These are phyloP conservation scores for Erebia aethiops DNA, from an alignment of 2,888 invertebrate species.

Conservation along the genomic window DNA sequence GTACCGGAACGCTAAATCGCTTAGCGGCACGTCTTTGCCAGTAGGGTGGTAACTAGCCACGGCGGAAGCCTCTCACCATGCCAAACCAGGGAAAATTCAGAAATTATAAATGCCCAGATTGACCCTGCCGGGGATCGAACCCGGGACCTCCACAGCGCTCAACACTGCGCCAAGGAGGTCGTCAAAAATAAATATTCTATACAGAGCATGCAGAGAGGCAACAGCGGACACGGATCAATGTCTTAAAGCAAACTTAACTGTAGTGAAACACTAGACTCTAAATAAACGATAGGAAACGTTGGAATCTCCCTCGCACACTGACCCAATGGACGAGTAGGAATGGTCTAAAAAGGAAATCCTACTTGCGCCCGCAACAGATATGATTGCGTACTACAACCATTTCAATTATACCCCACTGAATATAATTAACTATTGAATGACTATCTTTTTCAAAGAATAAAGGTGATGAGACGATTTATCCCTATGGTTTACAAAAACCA, in stretches of 20 bases:
- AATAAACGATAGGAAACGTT: slow-evolving; percentile 37
- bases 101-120: too few species aligned
- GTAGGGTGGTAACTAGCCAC: too few species aligned
- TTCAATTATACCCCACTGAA: slow-evolving; percentile 47
- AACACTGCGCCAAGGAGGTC: too few species aligned
- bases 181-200: too few species aligned
- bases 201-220: not conserved
- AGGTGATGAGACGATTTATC: not conserved
- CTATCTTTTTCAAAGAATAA: not conserved
- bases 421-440: slow-evolving; percentile 40
- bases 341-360: slow-evolving; percentile 82
- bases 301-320: slow-evolving; percentile 65
- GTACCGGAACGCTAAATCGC: too few species aligned
- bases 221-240: not conserved
- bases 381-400: slow-evolving; percentile 59
- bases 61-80: too few species aligned
- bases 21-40: too few species aligned
- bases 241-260: slow-evolving; percentile 2
- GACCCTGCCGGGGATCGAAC: too few species aligned
- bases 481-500: not conserved
- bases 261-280: slow-evolving; percentile 6
- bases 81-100: too few species aligned
- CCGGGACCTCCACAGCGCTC: too few species aligned
- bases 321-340: slow-evolving; percentile 70
- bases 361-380: slow-evolving; percentile 74